These are phyloP conservation scores for Heliconius ethilla DNA, from an alignment of 2,888 invertebrate species.

Conservation along the genomic window DNA sequence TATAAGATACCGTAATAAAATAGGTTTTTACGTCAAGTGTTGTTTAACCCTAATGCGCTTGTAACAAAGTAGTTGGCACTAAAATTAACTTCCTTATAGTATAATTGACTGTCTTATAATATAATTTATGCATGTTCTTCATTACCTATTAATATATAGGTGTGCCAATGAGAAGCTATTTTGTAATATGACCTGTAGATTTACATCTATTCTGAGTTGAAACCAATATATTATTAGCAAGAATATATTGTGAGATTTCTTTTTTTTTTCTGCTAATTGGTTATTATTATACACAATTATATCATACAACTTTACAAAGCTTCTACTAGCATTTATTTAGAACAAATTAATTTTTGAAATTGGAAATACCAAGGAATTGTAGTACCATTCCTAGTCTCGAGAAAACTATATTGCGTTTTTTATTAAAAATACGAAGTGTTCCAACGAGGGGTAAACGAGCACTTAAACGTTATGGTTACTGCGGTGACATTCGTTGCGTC, in stretches of 20 bases:
- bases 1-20: no score
- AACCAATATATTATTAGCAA: background rate
- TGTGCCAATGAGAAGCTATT: background rate
- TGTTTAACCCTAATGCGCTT: no score
- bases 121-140: no score
- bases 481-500: constrained; percentile 76
- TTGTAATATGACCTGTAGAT: background rate
- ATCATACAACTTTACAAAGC: background rate
- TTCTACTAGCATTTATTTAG: constrained; percentile 51
- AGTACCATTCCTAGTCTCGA: constrained; percentile 57
- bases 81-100: no score
- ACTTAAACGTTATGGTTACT: constrained; percentile 79
- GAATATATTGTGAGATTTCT: background rate
- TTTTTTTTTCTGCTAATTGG: background rate
- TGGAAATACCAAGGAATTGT: constrained; percentile 65
- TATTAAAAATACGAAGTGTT: constrained; percentile 76
- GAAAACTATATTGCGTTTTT: constrained; percentile 76
- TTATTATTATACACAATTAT: background rate
- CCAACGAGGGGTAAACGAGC: constrained; percentile 75
- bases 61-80: no score
- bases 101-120: no score
- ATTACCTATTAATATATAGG: no score
- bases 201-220: background rate
- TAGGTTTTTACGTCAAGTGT: no score
- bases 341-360: constrained; percentile 66